Percentiles rank a stretch among this genome's conserved stretches.
phyloP scores from a whole-genome alignment of 2,113 vertebrate species.

The Chaenogobius annularis region DNA sequence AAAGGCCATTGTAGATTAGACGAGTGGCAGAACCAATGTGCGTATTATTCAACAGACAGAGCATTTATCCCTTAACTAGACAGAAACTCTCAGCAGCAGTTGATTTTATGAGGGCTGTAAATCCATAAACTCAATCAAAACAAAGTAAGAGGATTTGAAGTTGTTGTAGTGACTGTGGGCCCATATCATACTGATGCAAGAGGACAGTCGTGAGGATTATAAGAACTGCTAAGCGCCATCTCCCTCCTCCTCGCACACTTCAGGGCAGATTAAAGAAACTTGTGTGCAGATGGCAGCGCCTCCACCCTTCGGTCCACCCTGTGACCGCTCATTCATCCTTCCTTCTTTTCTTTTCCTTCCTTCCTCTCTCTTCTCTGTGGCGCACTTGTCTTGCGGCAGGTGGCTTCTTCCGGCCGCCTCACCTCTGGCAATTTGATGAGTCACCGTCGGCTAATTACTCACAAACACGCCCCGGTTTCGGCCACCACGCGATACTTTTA shows the following conservation, averaged over 20 bases:
- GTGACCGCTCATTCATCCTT: conserved; percentile 18
- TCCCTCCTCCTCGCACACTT: conserved; percentile 54
- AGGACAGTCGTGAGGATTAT: conserved; percentile 58
- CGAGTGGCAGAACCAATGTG: too few relatives aligned
- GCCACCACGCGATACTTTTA: conserved; percentile 2
- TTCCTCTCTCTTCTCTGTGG: conserved; percentile 19
- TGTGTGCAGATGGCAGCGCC: conserved; percentile 54
- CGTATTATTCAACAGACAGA: background rate
- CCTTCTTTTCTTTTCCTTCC: conserved; percentile 15
- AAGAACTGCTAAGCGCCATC: conserved; percentile 46
- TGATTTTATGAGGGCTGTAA: conserved; percentile 13
- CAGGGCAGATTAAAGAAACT: conserved; percentile 62
- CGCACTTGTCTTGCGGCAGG: conserved; percentile 37
- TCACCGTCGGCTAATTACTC: conserved; percentile 37
- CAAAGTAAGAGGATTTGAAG: conserved; percentile 21
- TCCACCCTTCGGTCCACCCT: conserved; percentile 39
- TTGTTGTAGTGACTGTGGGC: conserved; percentile 20
- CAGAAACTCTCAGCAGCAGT: background rate
- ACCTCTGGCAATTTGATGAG: conserved; percentile 40
- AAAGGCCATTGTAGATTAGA: too few relatives aligned
- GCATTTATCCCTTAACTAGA: background rate
- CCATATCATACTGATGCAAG: conserved; percentile 50
- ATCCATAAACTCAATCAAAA: conserved; percentile 22
- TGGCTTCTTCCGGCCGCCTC: conserved; percentile 26
- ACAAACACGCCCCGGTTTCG: conserved; percentile 30